A percentile compares a stretch with the other conserved stretches of the same genome.
These are phyloP conservation scores for Euclidia mi DNA, from an alignment of 2,888 invertebrate species.

Conservation along the genomic window DNA sequence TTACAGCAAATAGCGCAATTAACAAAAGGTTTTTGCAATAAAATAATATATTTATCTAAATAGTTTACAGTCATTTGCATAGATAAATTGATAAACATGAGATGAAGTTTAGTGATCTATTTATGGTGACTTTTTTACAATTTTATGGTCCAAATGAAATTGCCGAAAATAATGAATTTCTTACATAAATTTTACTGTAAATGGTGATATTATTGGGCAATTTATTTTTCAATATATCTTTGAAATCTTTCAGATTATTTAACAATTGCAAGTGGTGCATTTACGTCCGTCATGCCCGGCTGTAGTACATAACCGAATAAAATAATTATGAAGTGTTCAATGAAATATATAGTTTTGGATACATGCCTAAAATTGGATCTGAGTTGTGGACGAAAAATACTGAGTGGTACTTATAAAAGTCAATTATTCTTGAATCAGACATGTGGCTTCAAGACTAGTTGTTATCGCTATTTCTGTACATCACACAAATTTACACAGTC, in stretches of 20 bases:
- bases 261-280: conserved; percentile 64
- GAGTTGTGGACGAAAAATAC: conserved; percentile 62
- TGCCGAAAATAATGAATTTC: too few species aligned
- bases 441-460: conserved; percentile 47
- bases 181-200: too few species aligned
- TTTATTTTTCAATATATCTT: too few species aligned
- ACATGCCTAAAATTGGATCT: conserved; percentile 73
- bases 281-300: conserved; percentile 66
- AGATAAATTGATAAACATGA: too few species aligned
- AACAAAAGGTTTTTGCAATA: too few species aligned
- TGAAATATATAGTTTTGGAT: conserved; percentile 67
- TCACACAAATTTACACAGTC: conserved; percentile 55
- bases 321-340: conserved; percentile 79
- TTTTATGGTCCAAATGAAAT: too few species aligned
- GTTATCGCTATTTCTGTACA: conserved; percentile 62
- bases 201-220: too few species aligned
- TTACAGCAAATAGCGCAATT: neutral
- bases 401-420: conserved; percentile 60
- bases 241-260: too few species aligned
- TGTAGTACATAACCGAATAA: conserved; percentile 27
- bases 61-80: too few species aligned
- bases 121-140: too few species aligned
- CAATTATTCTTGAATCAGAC: conserved; percentile 51
- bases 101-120: too few species aligned
- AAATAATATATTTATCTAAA: too few species aligned